Percentiles rank a stretch among this genome's conserved stretches.
Evolutionary conservation across 2,113 vertebrate genomes (phyloP).

Genomic region (Thunnus thynnus): DNA sequence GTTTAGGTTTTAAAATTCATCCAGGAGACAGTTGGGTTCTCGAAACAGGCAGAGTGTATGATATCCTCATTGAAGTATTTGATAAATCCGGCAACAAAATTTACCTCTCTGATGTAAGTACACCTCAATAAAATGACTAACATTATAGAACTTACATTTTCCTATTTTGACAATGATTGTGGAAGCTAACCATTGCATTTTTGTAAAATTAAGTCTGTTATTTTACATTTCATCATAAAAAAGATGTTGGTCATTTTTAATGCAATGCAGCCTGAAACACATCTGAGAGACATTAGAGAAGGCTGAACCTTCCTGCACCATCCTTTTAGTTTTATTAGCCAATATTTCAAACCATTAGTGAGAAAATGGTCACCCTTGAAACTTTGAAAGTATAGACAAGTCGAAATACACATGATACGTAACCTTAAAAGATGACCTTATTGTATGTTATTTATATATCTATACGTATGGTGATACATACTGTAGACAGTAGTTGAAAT

Average conservation of each 20-base stretch:
- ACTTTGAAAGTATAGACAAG: background rate
- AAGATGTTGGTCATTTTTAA: background rate
- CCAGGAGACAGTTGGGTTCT: constrained; percentile 96
- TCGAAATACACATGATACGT: background rate
- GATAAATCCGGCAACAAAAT: constrained; percentile 94
- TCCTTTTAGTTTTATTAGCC: background rate
- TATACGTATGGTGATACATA: background rate
- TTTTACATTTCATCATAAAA: constrained; percentile 5
- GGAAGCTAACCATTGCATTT: background rate
- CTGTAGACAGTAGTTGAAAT: background rate
- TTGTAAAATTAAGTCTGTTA: no score
- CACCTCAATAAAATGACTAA: background rate
- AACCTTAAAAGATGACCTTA: background rate
- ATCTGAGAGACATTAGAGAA: background rate
- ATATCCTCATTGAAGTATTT: constrained; percentile 91
- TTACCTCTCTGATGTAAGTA: constrained; percentile 93
- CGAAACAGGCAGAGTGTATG: constrained; percentile 89
- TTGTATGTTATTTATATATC: no score
- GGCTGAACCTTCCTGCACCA: background rate
- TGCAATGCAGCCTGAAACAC: constrained; percentile 1
- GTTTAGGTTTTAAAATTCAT: constrained; percentile 90
- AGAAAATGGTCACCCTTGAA: background rate
- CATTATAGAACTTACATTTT: no score
- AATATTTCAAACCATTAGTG: constrained; percentile 3
- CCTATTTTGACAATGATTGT: no score